Evolutionary conservation across 92 coral and sea anemone genomes (phyloP).

Genomic region (Porites rus): DNA sequence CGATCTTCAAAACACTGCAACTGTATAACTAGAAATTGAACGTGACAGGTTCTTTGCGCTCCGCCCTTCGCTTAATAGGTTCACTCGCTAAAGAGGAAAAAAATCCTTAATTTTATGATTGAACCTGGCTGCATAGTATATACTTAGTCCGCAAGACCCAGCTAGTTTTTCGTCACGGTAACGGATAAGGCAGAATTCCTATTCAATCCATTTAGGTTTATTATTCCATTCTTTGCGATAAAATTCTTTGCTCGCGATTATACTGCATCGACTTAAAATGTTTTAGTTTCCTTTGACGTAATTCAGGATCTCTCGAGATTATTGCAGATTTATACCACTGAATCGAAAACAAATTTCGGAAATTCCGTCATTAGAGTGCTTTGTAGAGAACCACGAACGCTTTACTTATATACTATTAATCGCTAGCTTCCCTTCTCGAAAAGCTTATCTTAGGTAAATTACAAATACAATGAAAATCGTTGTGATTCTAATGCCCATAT

Average conservation of each 20-base stretch:
- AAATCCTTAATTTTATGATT: slow-evolving; percentile 3
- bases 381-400: background rate
- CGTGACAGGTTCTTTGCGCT: slow-evolving; percentile 32
- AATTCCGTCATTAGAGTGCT: background rate
- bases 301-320: background rate
- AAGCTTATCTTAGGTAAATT: slow-evolving; percentile 50
- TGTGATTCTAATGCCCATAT: slow-evolving; percentile 57
- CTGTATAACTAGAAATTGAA: slow-evolving; percentile 42
- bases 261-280: slow-evolving; percentile 7
- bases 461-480: slow-evolving; percentile 51
- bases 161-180: background rate
- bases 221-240: background rate
- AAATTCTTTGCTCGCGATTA: slow-evolving; percentile 16
- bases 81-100: slow-evolving; percentile 25
- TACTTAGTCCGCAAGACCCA: background rate
- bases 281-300: background rate
- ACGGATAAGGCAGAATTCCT: background rate
- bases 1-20: slow-evolving; percentile 47
- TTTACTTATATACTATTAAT: slow-evolving; percentile 9
- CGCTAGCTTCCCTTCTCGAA: slow-evolving; percentile 27
- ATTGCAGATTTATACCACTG: slow-evolving; percentile 1
- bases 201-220: background rate
- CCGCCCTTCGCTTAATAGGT: slow-evolving; percentile 43
- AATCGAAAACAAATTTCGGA: slow-evolving; percentile 14
- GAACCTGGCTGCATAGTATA: slow-evolving; percentile 13